Percentiles rank a stretch among this genome's conserved stretches.
phyloP scores from a whole-genome alignment of 1,140 invertebrate genomes.

The Chionoecetes opilio region DNA sequence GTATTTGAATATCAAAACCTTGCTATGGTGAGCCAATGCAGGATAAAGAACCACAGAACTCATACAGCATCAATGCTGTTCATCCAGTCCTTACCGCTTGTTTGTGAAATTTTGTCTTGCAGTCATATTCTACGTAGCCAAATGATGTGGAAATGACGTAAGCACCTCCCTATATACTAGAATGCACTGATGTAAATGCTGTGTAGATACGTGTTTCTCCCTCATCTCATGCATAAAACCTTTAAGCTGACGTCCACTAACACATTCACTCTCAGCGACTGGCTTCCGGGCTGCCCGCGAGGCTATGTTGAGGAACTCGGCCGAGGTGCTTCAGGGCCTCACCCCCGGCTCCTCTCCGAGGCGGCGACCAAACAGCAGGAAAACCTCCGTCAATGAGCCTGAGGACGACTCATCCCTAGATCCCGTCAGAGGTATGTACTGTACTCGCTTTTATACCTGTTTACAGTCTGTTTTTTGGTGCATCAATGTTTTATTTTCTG shows the following conservation, averaged over 20 bases:
- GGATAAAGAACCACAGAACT: not conserved
- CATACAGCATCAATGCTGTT: not conserved
- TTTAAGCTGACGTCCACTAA: not conserved
- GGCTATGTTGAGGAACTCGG: conserved; percentile 62
- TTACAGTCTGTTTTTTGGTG: not conserved
- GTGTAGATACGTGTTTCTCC: not conserved
- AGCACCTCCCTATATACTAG: too few relatives aligned
- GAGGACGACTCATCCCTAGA: conserved; percentile 67
- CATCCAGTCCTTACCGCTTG: too few relatives aligned
- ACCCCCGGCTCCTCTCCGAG: conserved; percentile 70
- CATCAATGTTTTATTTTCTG: not conserved
- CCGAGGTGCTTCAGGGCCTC: conserved; percentile 69
- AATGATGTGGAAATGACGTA: too few relatives aligned
- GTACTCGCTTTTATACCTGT: not conserved
- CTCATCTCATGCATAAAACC: not conserved
- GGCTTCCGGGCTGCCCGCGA: conserved; percentile 73
- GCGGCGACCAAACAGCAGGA: conserved; percentile 58
- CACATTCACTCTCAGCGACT: conserved; percentile 51
- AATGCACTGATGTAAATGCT: too few relatives aligned
- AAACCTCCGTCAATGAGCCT: conserved; percentile 73
- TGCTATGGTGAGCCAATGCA: not conserved
- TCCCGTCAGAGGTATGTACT: conserved; percentile 65
- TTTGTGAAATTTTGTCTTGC: too few relatives aligned
- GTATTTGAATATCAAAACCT: not conserved
- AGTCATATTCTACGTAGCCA: too few relatives aligned